Evolutionary conservation across 2,113 vertebrate genomes (phyloP), one percentile per base, ranked within the genome.

Genomic region (Psephotus haematonotus): DNA sequence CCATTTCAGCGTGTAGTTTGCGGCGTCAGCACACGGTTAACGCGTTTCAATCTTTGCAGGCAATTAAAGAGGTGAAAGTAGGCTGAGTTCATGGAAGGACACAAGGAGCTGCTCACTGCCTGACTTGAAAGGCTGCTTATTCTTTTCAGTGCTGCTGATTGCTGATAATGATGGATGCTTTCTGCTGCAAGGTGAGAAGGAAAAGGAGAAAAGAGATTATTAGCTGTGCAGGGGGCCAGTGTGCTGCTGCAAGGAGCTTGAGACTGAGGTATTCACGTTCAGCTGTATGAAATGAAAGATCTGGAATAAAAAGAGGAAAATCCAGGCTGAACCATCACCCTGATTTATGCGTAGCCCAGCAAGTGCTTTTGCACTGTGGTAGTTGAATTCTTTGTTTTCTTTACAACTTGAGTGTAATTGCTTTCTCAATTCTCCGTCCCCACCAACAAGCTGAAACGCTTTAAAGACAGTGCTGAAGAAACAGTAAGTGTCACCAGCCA

Each of bases 1-100:
- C 76, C 31, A 7, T 95, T 93, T 93, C 76, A 70, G 46, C 0
- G 1, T 12, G 55, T 60, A 78, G 53, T 75, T 93, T 97, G 95
- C 95, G 33, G 92, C 93, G 94, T 95, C 97, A 96, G 88, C 24
- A 5, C 13, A 2, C 37, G 78, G 67, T 70, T 60, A 88, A 92
- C 2, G 5, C 74, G 86, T 88, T 96, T 88, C 77, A 92, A 8
- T 92, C 72, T 88, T 94, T 71, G 62, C 1, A 7, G 29, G 89
- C 82, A 95, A 90, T 94, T 65, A 79, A 70, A 87, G 82, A 95
- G 95, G 86, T 91, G 86, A 88, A 96, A 92, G 75, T 76, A 88
- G 85, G 90, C 53, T 82, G 92, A 65, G 90, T 95, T 95, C 92
- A 50, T 16, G 63, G 89, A 88, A 91, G 92, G 94, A 96, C 79